Evolutionary conservation across 2,113 vertebrate genomes (phyloP).

Genomic region (Phoenicopterus ruber): DNA sequence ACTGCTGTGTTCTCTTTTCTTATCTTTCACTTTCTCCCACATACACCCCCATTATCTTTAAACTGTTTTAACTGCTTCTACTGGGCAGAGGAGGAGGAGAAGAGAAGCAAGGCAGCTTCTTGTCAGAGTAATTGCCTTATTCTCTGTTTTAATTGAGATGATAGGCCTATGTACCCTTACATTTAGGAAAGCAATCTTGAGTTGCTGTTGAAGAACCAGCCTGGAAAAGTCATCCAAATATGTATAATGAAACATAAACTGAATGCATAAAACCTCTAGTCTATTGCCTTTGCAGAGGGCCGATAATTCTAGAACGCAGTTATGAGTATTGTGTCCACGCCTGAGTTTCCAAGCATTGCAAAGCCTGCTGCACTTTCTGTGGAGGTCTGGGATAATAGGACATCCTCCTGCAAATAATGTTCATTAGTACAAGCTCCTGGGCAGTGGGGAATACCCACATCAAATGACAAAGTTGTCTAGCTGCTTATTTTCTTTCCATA

Average conservation of each 20-base stretch:
- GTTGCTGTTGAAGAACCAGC: background rate
- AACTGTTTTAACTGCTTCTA: background rate
- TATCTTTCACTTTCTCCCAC: constrained; percentile 25
- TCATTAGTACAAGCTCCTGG: background rate
- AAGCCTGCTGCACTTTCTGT: background rate
- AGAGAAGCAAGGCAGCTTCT: background rate
- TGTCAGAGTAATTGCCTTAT: background rate
- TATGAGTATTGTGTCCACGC: background rate
- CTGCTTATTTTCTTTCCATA: background rate
- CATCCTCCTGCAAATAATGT: background rate
- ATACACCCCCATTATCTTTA: background rate
- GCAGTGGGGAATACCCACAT: background rate
- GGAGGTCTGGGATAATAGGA: background rate
- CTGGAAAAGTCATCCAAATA: background rate
- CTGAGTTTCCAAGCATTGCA: background rate
- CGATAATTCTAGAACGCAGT: background rate
- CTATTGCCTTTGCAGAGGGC: background rate
- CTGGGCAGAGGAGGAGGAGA: background rate
- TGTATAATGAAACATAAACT: background rate
- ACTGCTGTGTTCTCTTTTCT: background rate
- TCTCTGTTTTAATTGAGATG: background rate
- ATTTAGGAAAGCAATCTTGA: background rate
- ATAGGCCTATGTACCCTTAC: background rate
- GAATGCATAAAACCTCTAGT: background rate
- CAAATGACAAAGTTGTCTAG: background rate